Percentiles rank a stretch among this genome's conserved stretches.
These are phyloP conservation scores for Prunella himalayana DNA, from an alignment of 2,113 vertebrate genomes.

Conservation along the genomic window DNA sequence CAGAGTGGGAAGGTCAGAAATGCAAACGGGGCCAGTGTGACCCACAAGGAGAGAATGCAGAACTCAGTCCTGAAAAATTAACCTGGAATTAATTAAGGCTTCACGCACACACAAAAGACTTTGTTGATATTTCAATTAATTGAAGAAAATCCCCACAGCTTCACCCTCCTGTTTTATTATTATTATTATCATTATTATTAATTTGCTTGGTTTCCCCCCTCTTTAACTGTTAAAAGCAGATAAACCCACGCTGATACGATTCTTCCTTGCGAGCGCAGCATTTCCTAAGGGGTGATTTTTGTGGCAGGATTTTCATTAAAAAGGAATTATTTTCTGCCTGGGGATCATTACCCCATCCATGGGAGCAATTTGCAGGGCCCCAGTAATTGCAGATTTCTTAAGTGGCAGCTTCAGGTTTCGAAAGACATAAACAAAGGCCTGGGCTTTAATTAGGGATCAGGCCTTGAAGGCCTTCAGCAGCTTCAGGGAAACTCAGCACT, in stretches of 20 bases:
- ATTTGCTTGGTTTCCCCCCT: neutral
- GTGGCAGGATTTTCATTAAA: neutral
- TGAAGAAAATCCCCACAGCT: neutral
- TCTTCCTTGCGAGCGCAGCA: neutral
- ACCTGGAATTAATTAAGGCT: neutral
- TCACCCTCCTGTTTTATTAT: neutral
- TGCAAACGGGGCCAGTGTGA: accelerated
- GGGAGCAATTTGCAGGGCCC: neutral
- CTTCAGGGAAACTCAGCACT: neutral
- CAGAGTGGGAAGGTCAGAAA: neutral
- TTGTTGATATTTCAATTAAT: neutral
- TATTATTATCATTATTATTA: neutral
- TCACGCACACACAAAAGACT: neutral
- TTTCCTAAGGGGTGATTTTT: neutral
- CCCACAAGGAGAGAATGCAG: neutral
- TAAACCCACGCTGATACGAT: neutral
- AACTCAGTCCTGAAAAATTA: neutral
- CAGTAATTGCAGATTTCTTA: neutral
- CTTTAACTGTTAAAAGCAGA: neutral
- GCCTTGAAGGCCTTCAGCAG: neutral
- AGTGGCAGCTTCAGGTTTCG: neutral
- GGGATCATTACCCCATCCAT: neutral
- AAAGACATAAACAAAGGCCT: neutral
- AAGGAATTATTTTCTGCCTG: neutral
- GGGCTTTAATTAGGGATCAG: neutral